Evolutionary conservation across 2,113 vertebrate species (phyloP), one percentile per base, ranked within the genome.

Genomic region (Cyanocitta stelleri): DNA sequence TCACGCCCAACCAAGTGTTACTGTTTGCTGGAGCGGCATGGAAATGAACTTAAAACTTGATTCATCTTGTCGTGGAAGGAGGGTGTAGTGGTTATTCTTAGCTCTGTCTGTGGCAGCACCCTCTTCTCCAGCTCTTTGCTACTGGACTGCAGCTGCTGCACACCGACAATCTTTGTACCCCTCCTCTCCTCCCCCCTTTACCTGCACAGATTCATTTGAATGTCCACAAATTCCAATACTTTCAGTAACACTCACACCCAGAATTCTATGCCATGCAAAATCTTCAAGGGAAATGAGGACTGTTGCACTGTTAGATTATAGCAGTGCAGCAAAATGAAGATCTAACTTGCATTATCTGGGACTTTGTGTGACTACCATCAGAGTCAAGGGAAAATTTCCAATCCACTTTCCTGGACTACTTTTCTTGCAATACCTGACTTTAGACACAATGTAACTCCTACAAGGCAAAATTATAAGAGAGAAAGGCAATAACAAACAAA

Each of bases 181-280:
- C 11, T 13, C 9, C 11, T 18, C 11, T 27, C 7, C 18, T 12
- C 13, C 11, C 1, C 2, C 0, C 1, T 3, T 27, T 13, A 24
- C 18, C 16, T 39, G 26, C 3, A 1, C 2, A 9, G 1, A 33
- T 30, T 55, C 17, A 13, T 30, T 51, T 4, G 2, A 46, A 62
- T 2, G 3, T 11, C 11, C 46, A 7, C 10, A 26, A 13, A 58
- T 54, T 55, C 35, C 61, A 41, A 2, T 7, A 51, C 16, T 61
- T 72, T 3, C 69, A 75, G 14, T n/a, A 78, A 56, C 14, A 51
- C 22, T 43, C 27, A n/a, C 74, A 75, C 8, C 8, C 39, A 75
- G 37, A 77, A 66, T 44, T 11, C 39, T 54, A 63, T 1, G 6
- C 10, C 23, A 33, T 24, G 23, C 30, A 89, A 85, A 93, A 67